Base-by-base conservation (phyloP, 2,888 invertebrate genomes). In the Meiosimyza platycephala region DNA sequence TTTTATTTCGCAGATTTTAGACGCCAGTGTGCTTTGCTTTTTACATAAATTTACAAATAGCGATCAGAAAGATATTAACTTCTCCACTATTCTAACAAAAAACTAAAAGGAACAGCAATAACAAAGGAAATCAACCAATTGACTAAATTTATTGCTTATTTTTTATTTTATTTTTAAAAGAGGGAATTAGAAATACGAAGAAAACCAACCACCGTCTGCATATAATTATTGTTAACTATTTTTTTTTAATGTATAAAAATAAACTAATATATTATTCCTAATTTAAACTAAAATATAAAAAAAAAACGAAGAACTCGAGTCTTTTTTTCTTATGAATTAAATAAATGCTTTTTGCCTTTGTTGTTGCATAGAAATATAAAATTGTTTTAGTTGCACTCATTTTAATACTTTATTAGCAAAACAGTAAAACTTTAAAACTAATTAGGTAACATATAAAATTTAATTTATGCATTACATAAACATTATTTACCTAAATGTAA, bases 1-100 rank as follows among this genome's bases (percentile, higher is more conserved):
- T 63, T 66, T n/a, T 72, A 64, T 70, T 72, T 70, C 72, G 18
- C 71, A 76, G 77, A 74, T 76, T 76, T 74, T 74, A 76, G 76
- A 76, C 75, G 77, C 79, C 78, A 79, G 76, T 78, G 78, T 76
- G 79, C 75, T 77, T 78, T 77, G 76, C 75, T 75, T 76, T 73
- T 71, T 74, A 66, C 74, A 65, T 22, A 75, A 71, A 74, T 75
- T 71, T 47, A 73, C 69, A 74, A 71, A 59, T 65, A 71, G 67
- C 71, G 60, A 57, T 62, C 55, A 68, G 22, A 52, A 66, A 40
- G 47, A 48, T 7, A 57, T 13, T 54, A 57, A 55, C 55, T 52
- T 62, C 33, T 18, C 33, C 48, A 55, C 33, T 22, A 47, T 48
- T 16, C 64, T 40, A 55, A 64, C 18, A 51, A 54, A 33, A 59